A percentile compares a stretch with the other conserved stretches of the same genome.
These are phyloP conservation scores for Chinchilla lanigera DNA, from an alignment of 2,113 vertebrate genomes.

Conservation along the genomic window DNA sequence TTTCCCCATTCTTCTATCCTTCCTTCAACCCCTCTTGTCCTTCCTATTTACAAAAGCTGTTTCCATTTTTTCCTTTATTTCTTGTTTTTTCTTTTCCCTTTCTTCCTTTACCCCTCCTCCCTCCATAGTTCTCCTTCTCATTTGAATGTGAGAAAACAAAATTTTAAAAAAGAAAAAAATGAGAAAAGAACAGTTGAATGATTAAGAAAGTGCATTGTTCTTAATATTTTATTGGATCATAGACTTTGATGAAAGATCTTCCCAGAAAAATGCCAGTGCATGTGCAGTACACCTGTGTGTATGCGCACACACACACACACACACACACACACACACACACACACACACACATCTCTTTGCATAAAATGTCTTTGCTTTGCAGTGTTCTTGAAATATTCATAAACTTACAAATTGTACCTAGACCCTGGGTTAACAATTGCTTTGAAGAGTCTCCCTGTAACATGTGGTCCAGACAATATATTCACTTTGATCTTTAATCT, in stretches of 20 bases:
- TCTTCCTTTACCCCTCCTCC: background rate
- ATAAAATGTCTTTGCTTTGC: background rate
- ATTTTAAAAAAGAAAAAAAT: background rate
- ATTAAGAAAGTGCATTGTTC: background rate
- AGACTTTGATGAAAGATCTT: background rate
- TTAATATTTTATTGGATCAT: background rate
- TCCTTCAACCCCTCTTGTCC: background rate
- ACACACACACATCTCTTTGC: background rate
- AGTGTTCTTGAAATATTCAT: background rate
- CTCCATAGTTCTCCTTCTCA: background rate
- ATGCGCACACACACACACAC: background rate
- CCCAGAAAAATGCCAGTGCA: background rate
- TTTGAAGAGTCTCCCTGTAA: background rate
- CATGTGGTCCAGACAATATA: background rate
- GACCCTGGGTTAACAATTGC: background rate
- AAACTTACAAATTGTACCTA: background rate
- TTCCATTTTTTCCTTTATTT: background rate
- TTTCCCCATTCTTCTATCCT: background rate
- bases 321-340: background rate
- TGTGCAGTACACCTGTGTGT: no score
- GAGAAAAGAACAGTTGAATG: background rate
- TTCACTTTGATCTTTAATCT: background rate
- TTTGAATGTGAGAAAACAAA: background rate
- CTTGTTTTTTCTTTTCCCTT: background rate
- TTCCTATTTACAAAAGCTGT: background rate